phyloP scores from a whole-genome alignment of 2,797 vertebrate genomes.

The Hoplostethus mediterraneus region DNA sequence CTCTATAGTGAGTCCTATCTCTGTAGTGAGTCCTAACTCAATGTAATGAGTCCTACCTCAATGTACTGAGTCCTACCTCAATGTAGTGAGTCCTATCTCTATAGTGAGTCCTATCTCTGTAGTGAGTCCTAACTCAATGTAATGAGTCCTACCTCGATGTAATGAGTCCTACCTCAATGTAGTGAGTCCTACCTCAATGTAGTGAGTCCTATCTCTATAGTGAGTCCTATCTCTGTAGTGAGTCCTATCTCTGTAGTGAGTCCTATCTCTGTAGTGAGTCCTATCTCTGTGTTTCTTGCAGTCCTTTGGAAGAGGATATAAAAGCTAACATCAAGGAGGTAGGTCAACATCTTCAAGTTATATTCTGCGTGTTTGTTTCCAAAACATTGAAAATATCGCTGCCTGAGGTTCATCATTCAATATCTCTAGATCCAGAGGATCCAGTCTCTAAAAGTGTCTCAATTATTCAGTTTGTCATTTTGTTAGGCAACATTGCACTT shows the following conservation, averaged over 20 bases:
- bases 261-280: neutral
- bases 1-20: neutral
- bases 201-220: neutral
- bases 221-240: neutral
- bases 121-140: neutral
- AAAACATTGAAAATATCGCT: too few relatives aligned
- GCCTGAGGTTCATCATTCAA: too few relatives aligned
- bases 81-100: neutral
- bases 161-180: neutral
- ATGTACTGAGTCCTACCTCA: neutral
- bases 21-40: neutral
- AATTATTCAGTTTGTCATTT: neutral
- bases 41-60: neutral
- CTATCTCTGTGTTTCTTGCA: slow-evolving; percentile 66
- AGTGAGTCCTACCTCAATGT: neutral
- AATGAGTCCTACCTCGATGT: neutral
- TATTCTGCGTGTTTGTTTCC: too few relatives aligned
- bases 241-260: too few relatives aligned
- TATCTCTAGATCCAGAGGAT: too few relatives aligned
- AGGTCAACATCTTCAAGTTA: slow-evolving; percentile 9
- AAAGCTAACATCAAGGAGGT: slow-evolving; percentile 86
- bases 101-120: neutral
- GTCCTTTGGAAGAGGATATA: slow-evolving; percentile 87
- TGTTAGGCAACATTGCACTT: too few relatives aligned
- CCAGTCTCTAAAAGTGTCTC: neutral